These are phyloP conservation scores for Galemys pyrenaicus DNA, from an alignment of 2,113 vertebrate species.

Conservation along the genomic window DNA sequence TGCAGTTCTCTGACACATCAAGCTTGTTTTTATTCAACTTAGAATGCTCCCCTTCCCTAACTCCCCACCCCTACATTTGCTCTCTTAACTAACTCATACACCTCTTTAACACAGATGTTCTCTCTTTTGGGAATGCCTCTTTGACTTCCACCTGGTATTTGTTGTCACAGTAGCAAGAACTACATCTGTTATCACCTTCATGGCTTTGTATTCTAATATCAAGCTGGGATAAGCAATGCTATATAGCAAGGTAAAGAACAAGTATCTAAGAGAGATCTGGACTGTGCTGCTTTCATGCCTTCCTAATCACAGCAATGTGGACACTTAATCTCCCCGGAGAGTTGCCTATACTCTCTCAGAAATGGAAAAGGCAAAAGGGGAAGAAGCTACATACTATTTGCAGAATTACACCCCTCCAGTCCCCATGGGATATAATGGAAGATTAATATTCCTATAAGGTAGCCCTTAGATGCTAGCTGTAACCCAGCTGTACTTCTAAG, in stretches of 20 bases:
- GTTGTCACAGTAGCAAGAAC: background rate
- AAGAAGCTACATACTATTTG: background rate
- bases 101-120: background rate
- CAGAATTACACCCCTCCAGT: background rate
- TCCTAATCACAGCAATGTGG: background rate
- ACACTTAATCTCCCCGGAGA: background rate
- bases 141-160: background rate
- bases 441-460: background rate
- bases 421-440: background rate
- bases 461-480: background rate
- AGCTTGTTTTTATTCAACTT: background rate
- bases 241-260: background rate
- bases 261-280: background rate
- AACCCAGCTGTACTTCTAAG: background rate
- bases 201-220: background rate
- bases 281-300: background rate
- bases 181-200: background rate
- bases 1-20: background rate
- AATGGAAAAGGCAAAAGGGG: background rate
- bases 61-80: background rate
- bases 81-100: background rate
- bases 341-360: background rate
- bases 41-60: background rate
- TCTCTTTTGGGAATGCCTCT: background rate
- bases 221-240: background rate